Percentiles rank a stretch among this genome's conserved stretches.
These are phyloP conservation scores for Digitonthophagus gazella DNA, from an alignment of 2,888 invertebrate species.

Conservation along the genomic window DNA sequence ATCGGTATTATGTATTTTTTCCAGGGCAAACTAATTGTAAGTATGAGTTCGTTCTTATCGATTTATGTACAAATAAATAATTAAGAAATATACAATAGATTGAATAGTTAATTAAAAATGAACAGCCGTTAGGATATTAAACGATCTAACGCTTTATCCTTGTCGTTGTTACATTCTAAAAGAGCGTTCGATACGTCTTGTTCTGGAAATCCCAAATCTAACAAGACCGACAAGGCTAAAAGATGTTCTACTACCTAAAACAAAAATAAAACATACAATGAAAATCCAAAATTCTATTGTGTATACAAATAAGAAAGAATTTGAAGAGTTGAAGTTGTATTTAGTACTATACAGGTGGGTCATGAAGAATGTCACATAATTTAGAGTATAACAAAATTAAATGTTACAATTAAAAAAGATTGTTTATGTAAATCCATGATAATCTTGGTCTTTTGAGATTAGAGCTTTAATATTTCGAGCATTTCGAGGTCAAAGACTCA, in stretches of 20 bases:
- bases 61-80: conserved; percentile 30
- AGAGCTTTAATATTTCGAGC: too few relatives aligned
- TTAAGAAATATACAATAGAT: conserved; percentile 23
- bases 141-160: conserved; percentile 82
- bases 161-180: conserved; percentile 74
- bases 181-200: conserved; percentile 71
- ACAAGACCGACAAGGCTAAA: conserved; percentile 71
- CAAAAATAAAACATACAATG: not conserved
- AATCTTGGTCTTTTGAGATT: too few relatives aligned
- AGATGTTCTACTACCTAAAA: conserved; percentile 67
- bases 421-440: too few relatives aligned
- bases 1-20: not conserved
- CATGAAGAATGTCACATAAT: too few relatives aligned
- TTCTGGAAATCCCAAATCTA: conserved; percentile 82
- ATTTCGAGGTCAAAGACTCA: too few relatives aligned
- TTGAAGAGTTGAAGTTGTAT: too few relatives aligned
- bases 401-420: too few relatives aligned
- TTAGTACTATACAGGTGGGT: too few relatives aligned
- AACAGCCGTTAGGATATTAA: conserved; percentile 65
- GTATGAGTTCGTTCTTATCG: not conserved
- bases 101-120: conserved; percentile 11
- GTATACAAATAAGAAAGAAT: not conserved
- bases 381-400: too few relatives aligned
- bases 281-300: not conserved
- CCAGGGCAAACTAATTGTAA: not conserved